Base-by-base conservation (phyloP, 53 echinoderm and acorn worm species). In the Zoroaster sp. region DNA sequence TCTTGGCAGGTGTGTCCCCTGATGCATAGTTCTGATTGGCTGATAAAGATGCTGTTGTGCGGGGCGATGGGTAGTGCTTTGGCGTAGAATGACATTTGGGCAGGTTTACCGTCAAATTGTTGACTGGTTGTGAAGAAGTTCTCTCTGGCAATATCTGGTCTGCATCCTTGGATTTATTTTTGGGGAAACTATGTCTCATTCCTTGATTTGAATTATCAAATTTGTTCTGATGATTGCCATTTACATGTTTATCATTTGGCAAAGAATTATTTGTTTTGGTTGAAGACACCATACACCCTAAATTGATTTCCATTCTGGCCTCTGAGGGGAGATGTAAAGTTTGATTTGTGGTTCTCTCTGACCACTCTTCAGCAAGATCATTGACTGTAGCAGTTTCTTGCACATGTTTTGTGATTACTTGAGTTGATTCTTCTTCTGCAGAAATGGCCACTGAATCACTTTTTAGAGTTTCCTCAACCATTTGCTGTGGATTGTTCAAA, bases 31-130 rank as follows among this genome's bases (percentile, higher is more conserved):
- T 45, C 81, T 14, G 66, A 81, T 42, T 23, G 85, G 52, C 71
- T 14, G 85, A 35, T 35, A 47, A 49, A 0, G 70, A 44, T 21
- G 28, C 25, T 12, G 65, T 30, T 41, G 30, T 34, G 69, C 43
- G 35, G 11, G 81, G 49, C 8, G 46, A 10, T 35, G 46, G 72
- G 71, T 23, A 20, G 45, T 70, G 35, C 46, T 85, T 49, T 13
- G 71, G 72, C 11, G 52, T 36, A 35, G 85, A 68, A 20, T 59
- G 78, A 35, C 40, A 59, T 25, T 21, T 78, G 44, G 82, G 82
- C 14, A 13, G 82, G 45, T 42, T 25, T 9, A 82, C 5, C 10
- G 25, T 32, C 7, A 35, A 79, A 1, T 21, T 38, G 37, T 41
- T 43, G 31, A 30, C 44, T 38, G 13, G 83, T 68, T 67, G 32